Base-by-base conservation (phyloP, 92 coral and sea anemone genomes). In the Zoanthus gigantus region DNA sequence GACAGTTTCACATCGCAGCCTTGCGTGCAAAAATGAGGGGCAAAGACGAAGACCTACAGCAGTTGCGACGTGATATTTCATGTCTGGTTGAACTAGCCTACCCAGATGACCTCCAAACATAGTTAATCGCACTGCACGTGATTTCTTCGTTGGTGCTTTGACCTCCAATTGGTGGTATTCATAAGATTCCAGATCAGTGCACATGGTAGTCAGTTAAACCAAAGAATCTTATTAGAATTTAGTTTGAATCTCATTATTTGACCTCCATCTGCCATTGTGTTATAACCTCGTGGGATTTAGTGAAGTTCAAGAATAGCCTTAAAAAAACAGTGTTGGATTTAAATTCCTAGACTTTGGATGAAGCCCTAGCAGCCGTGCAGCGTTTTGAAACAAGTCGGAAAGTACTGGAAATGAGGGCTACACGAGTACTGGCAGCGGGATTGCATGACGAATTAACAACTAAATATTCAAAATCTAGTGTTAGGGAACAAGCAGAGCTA, bases 331-430 rank as follows among this genome's bases (percentile, higher is more conserved):
- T 56, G 71, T 72, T 85, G 82, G 23, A 23, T 23, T 23, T 23
- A 23, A 23, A 23, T 23, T 23, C 23, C 23, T 23, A 23, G 23
- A 23, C 83, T 63, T 50, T 76, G 30, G 76, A 76, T 12, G 53
- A 86, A 56, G 89, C 89, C 37, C 48, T 76, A 52, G 83, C 77
- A 18, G 75, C 83, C 9, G 89, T 83, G 42, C 89, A n/a, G 32
- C 65, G 72, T 10, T 87, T 63, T 53, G 90, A 87, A 76, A 74
- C 78, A 11, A 87, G 77, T 50, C 76, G 71, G 71, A 65, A 77
- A 87, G 85, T 77, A 18, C 47, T 77, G 34, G 18, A 68, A n/a
- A 87, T 50, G 79, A 85, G 86, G 23, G 78, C 84, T 78, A 44
- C 85, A 12, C 71, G 58, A 2, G 79, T 78, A 14, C 78, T 78